phyloP scores from a whole-genome alignment of 2,113 vertebrate genomes.

The Mionectes macconnelli region DNA sequence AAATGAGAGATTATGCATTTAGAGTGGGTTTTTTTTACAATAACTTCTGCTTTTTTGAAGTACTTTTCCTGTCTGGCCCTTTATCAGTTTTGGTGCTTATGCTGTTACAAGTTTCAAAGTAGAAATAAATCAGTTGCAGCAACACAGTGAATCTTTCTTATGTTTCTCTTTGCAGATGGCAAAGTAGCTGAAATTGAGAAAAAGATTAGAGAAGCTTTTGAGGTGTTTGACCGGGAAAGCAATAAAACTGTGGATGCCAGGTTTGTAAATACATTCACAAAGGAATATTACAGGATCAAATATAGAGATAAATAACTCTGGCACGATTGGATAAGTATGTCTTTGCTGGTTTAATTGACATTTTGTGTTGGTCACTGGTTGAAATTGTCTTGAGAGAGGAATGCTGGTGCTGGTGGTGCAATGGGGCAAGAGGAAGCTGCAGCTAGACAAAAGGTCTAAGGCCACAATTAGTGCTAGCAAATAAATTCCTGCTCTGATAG shows the following conservation, averaged over 20 bases:
- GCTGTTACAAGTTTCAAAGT: neutral
- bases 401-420: neutral
- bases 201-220: slow-evolving; percentile 86
- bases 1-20: neutral
- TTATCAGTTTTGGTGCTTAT: neutral
- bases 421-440: neutral
- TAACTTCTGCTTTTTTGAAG: neutral
- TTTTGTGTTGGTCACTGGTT: neutral
- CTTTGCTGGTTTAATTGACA: neutral
- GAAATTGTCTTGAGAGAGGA: neutral
- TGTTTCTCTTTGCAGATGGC: slow-evolving; percentile 73
- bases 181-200: slow-evolving; percentile 75
- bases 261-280: slow-evolving; percentile 74
- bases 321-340: neutral
- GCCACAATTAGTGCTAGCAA: neutral
- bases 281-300: neutral
- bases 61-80: neutral
- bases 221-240: slow-evolving; percentile 86
- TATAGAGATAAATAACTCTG: neutral
- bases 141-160: slow-evolving; percentile 27
- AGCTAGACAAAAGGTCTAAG: neutral
- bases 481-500: neutral
- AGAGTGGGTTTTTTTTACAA: neutral
- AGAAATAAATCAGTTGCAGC: slow-evolving; percentile 6
- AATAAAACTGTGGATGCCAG: slow-evolving; percentile 89